phyloP scores from a whole-genome alignment of 2,888 invertebrate genomes.

The Melitaea athalia region DNA sequence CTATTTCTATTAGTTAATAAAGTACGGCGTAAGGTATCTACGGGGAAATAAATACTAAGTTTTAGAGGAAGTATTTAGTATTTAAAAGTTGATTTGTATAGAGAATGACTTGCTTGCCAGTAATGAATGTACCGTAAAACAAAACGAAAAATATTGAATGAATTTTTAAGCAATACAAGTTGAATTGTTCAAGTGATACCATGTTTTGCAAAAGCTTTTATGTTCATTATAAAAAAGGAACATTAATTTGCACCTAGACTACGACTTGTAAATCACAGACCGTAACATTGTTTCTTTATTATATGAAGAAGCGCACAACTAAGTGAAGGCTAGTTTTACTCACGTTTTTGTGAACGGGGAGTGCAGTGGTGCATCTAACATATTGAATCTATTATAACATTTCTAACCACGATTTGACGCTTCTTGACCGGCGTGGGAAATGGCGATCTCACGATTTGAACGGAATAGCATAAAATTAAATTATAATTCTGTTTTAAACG shows the following conservation, averaged over 20 bases:
- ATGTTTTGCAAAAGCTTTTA: not conserved
- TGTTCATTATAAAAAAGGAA: not conserved
- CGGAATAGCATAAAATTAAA: conserved; percentile 32
- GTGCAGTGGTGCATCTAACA: conserved; percentile 71
- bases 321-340: conserved; percentile 54
- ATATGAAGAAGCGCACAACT: conserved; percentile 38
- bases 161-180: not conserved
- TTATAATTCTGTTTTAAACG: conserved; percentile 8
- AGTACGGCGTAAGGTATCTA: too few relatives aligned
- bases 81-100: too few relatives aligned
- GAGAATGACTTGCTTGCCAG: too few relatives aligned
- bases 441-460: conserved; percentile 53
- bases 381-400: conserved; percentile 68
- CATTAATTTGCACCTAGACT: not conserved
- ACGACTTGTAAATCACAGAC: not conserved
- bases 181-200: not conserved
- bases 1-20: too few relatives aligned
- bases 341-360: conserved; percentile 68
- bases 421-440: conserved; percentile 70
- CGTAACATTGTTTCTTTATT: conserved; percentile 15
- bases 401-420: conserved; percentile 71
- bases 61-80: too few relatives aligned
- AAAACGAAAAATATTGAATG: not conserved
- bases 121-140: too few relatives aligned
- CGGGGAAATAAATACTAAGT: too few relatives aligned